These are phyloP conservation scores for Halcyon malimbica DNA, from an alignment of 2,113 vertebrate genomes.

Conservation along the genomic window DNA sequence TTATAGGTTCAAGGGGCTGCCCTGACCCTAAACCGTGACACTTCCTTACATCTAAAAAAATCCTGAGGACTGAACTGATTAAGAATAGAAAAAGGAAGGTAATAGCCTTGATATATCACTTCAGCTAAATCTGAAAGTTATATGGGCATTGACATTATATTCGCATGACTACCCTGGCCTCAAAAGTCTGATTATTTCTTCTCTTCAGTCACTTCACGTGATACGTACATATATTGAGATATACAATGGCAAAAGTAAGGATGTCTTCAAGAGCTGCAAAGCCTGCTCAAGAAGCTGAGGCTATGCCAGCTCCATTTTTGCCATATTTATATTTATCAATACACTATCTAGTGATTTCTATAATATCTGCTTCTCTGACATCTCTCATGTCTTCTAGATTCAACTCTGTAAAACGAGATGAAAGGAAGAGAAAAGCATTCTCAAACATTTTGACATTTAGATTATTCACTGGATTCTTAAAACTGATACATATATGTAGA, in stretches of 20 bases:
- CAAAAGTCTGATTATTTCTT: background rate
- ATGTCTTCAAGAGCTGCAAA: background rate
- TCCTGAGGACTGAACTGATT: background rate
- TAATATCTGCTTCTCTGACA: background rate
- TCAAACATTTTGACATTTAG: background rate
- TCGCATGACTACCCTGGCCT: background rate
- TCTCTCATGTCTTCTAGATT: background rate
- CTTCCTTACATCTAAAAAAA: background rate
- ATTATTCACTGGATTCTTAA: background rate
- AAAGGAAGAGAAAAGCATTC: background rate
- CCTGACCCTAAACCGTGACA: too few species aligned
- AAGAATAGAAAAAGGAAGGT: background rate
- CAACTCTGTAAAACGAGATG: background rate
- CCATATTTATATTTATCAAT: background rate
- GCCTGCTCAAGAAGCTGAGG: background rate
- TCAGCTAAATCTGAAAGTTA: background rate
- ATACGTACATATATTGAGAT: background rate
- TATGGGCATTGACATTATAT: background rate
- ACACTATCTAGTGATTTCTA: background rate
- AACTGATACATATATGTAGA: background rate
- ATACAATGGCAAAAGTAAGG: background rate
- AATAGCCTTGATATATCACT: background rate
- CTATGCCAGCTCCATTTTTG: background rate
- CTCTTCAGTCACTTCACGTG: background rate
- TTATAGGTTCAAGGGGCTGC: too few species aligned